Evolutionary conservation across 2,888 invertebrate genomes (phyloP), one percentile per base, ranked within the genome.

Genomic region (Onchidella celtica): DNA sequence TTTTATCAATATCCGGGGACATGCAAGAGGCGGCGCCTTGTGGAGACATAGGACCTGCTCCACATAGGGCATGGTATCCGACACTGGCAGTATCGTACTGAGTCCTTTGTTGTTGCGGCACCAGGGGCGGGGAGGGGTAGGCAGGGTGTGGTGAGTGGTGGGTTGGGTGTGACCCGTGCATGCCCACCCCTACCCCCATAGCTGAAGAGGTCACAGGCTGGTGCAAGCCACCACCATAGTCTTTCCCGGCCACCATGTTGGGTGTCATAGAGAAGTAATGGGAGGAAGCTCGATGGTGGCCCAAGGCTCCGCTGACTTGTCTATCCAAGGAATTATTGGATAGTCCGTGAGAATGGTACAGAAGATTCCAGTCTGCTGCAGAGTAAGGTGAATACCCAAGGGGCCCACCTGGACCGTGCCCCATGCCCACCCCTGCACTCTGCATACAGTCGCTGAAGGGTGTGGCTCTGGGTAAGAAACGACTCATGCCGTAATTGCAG

Each of bases 361-460:
- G 57, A 3, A 84, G 79, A 27, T 69, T 61, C 84, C 84, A 84
- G 75, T 84, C 84, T 3, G 74, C 79, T 17, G 81, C 55, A 4
- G 79, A 40, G 72, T 81, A 84, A n/a, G 81, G 69, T 17, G 84
- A 75, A 38, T 84, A 84, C 21, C 79, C 76, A 55, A 79, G 36
- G 6, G 57, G 79, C 24, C 73, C 73, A 1, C 73, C 79, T 9
- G 73, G 73, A 21, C 59, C 72, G 57, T 73, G 73, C 27, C 21
- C 72, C 79, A 79, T 73, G 17, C 72, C 70, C 47, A 72, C 63
- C 3, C 81, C 79, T 2, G 65, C 79, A 57, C 83, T 75, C 73
- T 84, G 84, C 84, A 84, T 84, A 61, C 84, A 84, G 79, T 84
- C 84, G 27, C 79, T 61, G 76, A 84, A 84, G 2, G 84, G 81